phyloP scores from a whole-genome alignment of 2,888 invertebrate species.

The Volucella bombylans region DNA sequence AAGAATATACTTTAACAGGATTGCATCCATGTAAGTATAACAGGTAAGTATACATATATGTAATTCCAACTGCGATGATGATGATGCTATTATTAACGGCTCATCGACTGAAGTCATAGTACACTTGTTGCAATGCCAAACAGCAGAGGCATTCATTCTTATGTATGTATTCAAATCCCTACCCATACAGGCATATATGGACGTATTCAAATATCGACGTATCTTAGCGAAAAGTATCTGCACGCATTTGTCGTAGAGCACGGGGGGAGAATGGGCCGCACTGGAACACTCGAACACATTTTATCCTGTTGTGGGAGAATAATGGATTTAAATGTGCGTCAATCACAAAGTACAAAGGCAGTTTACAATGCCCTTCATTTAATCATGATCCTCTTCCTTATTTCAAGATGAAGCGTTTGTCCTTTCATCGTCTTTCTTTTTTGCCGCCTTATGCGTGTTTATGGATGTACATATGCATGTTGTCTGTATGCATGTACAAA shows the following conservation, averaged over 20 bases:
- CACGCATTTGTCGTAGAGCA: slow-evolving; percentile 67
- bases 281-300: slow-evolving; percentile 64
- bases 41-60: neutral
- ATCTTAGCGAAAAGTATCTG: slow-evolving; percentile 41
- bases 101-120: slow-evolving; percentile 59
- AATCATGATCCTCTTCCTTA: slow-evolving; percentile 70
- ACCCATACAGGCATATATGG: neutral
- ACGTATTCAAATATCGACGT: slow-evolving; percentile 14
- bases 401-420: slow-evolving; percentile 72
- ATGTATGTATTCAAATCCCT: no score
- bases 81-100: slow-evolving; percentile 45
- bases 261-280: neutral
- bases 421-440: slow-evolving; percentile 71
- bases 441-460: slow-evolving; percentile 16
- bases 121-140: slow-evolving; percentile 70
- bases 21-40: neutral
- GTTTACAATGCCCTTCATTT: slow-evolving; percentile 74
- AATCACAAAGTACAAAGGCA: slow-evolving; percentile 72
- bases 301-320: slow-evolving; percentile 64
- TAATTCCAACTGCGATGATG: neutral
- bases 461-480: neutral
- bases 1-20: slow-evolving; percentile 11
- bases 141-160: slow-evolving; percentile 4
- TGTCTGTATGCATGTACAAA: neutral
- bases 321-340: slow-evolving; percentile 72